Base-by-base conservation (phyloP, 2,888 invertebrate species). In the Drosophila lutescens region DNA sequence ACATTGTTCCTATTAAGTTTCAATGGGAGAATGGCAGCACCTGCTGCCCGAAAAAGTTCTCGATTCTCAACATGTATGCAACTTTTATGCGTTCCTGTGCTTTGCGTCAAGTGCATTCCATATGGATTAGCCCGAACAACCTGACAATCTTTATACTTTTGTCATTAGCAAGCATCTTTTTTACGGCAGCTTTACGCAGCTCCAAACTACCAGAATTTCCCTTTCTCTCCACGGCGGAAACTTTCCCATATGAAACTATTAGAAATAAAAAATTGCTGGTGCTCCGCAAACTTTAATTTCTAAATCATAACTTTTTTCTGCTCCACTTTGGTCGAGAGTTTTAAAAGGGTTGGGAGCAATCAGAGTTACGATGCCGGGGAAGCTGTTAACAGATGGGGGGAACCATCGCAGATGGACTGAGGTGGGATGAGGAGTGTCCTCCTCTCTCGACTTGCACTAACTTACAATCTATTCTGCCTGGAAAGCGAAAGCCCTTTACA, bases 241-340 rank as follows among this genome's bases (percentile, higher is more conserved):
- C 43, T 68, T 69, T 74, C 38, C 34, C 68, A 53, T 53, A 51
- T 53, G 56, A 56, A 61, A 54, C 40, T 70, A 60, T 40, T 20
- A 40, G 44, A 36, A 55, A 51, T 43, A 70, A 17, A 69, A 68
- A 40, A 40, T n/a, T 26, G 8, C 44, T 40, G 17, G 38, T 51
- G 38, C 51, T 66, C 55, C 61, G 66, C 74, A 86, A 82, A 86
- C 84, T 84, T 84, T 80, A 81, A 86, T 82, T 80, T 82, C 77
- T 68, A 68, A 80, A 84, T 86, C 86, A 86, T 84, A 86, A 82
- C 86, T 84, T 82, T 80, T 71, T 70, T 62, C 30, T 74, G 80
- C 69, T 58, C 69, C 26, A 79, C 49, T 77, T 85, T 81, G 53
- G 55, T 47, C 26, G 32, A 46, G 32, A 68, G 63, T 59, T 65